phyloP scores from a whole-genome alignment of 2,797 vertebrate genomes.

The Rousettus madagascariensis region DNA sequence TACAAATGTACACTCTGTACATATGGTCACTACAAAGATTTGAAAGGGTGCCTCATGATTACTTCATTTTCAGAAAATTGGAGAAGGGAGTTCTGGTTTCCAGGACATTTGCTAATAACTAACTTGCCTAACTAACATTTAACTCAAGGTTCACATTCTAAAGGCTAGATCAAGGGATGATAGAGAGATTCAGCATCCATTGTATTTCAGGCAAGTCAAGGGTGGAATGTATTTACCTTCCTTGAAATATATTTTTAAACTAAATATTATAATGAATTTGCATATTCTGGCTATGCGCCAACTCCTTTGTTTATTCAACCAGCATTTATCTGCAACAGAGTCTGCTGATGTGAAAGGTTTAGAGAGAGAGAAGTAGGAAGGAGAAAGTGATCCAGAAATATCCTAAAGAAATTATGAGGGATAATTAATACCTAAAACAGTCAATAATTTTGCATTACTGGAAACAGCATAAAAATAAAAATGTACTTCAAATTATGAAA shows the following conservation, averaged over 20 bases:
- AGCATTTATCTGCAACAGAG: not conserved
- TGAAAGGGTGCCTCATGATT: not conserved
- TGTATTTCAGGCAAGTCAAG: not conserved
- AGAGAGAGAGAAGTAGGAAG: not conserved
- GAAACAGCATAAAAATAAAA: constrained; percentile 28
- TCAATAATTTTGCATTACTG: not conserved
- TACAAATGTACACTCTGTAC: not conserved
- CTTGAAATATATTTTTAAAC: not conserved
- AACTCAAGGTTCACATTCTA: not conserved
- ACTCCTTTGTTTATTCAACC: not conserved
- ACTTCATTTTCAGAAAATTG: not conserved
- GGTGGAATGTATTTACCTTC: not conserved
- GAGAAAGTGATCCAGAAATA: not conserved
- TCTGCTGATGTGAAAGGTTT: not conserved
- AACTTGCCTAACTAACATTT: not conserved
- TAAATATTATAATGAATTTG: not conserved
- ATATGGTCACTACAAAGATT: not conserved
- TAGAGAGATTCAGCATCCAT: rapidly evolving
- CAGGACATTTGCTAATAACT: not conserved
- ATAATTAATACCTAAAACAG: not conserved
- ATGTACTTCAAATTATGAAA: constrained; percentile 19
- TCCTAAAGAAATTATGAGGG: not conserved
- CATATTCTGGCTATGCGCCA: too few relatives aligned
- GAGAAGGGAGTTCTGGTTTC: not conserved
- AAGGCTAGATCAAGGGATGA: not conserved